Conservation (phyloP, 2,113 vertebrate species). For the Mungos mungo region DNA sequence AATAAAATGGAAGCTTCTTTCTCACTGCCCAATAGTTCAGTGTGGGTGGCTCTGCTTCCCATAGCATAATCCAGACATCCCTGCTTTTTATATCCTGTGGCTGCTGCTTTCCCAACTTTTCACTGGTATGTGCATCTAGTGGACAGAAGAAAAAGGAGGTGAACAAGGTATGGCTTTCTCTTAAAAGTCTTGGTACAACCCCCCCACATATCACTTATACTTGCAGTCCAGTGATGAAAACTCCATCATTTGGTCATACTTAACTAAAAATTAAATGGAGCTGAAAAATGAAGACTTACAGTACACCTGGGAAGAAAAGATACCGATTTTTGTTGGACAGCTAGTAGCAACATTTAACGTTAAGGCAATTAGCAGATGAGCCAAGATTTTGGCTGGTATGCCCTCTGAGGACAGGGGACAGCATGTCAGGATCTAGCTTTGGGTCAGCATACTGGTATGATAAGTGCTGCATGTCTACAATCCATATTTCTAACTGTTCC, state of each 20-base stretch:
- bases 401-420: neutral
- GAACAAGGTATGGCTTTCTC: neutral
- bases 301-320: neutral
- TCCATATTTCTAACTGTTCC: neutral
- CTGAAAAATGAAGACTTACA: neutral
- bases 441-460: neutral
- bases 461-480: neutral
- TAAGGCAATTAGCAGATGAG: neutral
- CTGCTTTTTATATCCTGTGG: neutral
- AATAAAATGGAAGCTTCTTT: neutral
- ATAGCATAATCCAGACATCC: neutral
- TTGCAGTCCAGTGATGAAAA: neutral
- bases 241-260: neutral
- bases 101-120: neutral
- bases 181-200: neutral
- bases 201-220: neutral
- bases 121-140: neutral
- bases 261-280: neutral
- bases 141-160: neutral
- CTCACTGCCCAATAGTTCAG: neutral
- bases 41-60: neutral
- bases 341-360: neutral
- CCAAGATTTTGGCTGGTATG: neutral
- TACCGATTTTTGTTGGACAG: neutral
- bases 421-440: neutral